Base-by-base conservation (phyloP, 2,888 invertebrate species). In the Mayetiola destructor region DNA sequence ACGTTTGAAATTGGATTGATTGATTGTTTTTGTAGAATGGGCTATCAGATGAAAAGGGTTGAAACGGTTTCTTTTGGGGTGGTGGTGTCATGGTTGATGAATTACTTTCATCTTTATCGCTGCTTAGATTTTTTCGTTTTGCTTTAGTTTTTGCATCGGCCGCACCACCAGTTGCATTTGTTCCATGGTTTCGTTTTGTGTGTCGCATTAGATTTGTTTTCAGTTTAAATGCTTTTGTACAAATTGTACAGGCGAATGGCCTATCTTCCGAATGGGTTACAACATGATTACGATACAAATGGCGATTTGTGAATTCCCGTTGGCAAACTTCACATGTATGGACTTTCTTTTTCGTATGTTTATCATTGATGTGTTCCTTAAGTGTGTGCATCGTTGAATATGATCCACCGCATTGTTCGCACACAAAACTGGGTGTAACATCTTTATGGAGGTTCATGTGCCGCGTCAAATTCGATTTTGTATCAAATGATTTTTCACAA, bases 211-310 rank as follows among this genome's bases (percentile, higher is more conserved):
- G 64, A 65, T 72, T 71, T 5, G 72, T 71, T 62, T 72, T 71
- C 69, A 70, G 70, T 59, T 72, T 72, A 58, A 72, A 72, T 12
- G 70, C 70, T 66, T 72, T 70, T 62, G 69, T 67, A 66, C 72
- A 72, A 59, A 69, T 66, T 60, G 66, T 66, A 61, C 72, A 72
- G 58, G 69, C 68, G 56, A 71, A 71, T 48, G 72, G 72, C 23
- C 72, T 63, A 59, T 72, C 71, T 61, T 72, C 72, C 8, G 72
- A 72, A 61, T 72, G 72, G 1, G 71, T 70, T n/a, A 70, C 69
- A 61, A 70, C 63, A 61, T 72, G 72, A 5, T 70, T 66, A 59
- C 71, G 70, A 57, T 71, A 60, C 4, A 71, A 70, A 59, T 70
- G 70, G 23, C 66, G 69, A 4, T 70, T 69, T 21, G 68, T 68